Percentiles rank a stretch among this genome's conserved stretches.
phyloP scores from a whole-genome alignment of 2,113 vertebrate genomes.

The Passer domesticus region DNA sequence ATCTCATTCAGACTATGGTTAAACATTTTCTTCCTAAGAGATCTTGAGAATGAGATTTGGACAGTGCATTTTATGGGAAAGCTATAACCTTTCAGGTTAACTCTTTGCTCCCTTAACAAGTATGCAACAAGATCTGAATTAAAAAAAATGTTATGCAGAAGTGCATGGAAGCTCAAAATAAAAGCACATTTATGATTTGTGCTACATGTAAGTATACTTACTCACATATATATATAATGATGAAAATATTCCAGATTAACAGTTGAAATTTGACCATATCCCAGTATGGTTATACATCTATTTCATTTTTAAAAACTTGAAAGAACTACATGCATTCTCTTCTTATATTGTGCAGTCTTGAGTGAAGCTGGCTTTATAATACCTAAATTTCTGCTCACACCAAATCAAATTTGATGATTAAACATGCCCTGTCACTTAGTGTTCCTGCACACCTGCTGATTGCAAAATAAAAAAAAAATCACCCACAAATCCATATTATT shows the following conservation, averaged over 20 bases:
- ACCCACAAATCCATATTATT: neutral
- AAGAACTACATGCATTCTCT: neutral
- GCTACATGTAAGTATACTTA: neutral
- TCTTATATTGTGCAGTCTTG: neutral
- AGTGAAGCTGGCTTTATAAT: neutral
- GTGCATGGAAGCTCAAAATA: neutral
- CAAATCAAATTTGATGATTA: neutral
- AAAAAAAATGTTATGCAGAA: neutral
- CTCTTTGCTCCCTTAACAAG: neutral
- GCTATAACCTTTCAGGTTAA: neutral
- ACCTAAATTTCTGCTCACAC: neutral
- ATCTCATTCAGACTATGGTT: neutral
- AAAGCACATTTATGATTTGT: neutral
- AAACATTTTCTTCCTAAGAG: neutral
- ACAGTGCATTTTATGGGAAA: neutral
- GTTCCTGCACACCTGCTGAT: neutral
- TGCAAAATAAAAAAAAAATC: rapidly evolving
- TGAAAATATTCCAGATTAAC: neutral
- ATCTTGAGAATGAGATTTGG: neutral
- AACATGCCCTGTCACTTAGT: neutral
- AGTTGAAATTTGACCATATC: neutral
- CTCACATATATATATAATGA: neutral
- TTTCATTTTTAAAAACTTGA: neutral
- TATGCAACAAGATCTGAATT: neutral
- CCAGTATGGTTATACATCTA: neutral